Conservation (phyloP, 1,140 invertebrate genomes). For the Lamellibrachia luymesi region DNA sequence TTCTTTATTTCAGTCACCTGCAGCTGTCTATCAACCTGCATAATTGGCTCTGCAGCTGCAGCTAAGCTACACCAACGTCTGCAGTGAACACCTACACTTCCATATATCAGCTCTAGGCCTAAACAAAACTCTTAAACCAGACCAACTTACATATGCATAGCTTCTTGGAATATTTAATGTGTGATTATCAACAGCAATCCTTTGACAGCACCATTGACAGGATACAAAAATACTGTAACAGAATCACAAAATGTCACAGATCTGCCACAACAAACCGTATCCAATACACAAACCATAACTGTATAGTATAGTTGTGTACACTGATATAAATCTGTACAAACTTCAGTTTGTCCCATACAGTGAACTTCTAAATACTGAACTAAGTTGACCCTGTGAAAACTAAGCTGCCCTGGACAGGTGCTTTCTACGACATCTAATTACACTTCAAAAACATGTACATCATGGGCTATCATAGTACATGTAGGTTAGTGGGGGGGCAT, state of each 20-base stretch:
- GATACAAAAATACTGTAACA: background rate
- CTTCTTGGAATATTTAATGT: background rate
- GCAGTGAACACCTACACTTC: background rate
- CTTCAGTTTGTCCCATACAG: background rate
- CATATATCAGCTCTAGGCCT: background rate
- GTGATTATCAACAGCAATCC: background rate
- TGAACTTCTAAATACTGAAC: background rate
- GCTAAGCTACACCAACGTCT: background rate
- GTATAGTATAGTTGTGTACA: background rate
- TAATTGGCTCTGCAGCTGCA: background rate
- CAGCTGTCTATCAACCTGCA: background rate
- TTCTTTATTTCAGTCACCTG: background rate
- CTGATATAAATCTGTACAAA: background rate
- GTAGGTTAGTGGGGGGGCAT: background rate
- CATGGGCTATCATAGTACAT: background rate
- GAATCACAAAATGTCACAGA: background rate
- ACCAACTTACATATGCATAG: background rate
- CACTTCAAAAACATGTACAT: background rate
- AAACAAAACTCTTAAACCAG: background rate
- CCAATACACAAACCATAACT: background rate
- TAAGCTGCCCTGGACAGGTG: background rate
- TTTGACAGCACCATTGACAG: background rate
- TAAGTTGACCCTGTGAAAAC: background rate
- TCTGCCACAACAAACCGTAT: background rate
- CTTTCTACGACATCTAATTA: background rate